Evolutionary conservation across 2,113 vertebrate genomes (phyloP), one percentile per base, ranked within the genome.

Genomic region (Pelusios castaneus): DNA sequence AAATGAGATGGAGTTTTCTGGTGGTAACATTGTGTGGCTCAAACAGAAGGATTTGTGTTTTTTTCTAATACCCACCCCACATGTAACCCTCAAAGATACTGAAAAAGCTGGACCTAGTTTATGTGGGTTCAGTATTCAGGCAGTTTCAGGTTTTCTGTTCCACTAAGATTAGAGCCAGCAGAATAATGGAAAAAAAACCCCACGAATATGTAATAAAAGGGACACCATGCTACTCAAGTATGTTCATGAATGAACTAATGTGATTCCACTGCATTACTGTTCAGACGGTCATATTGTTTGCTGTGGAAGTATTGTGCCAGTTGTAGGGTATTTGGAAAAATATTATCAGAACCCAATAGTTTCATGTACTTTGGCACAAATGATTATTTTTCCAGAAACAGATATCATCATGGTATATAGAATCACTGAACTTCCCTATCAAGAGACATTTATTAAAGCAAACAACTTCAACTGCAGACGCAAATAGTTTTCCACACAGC

Each of bases 201-300:
- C 67, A 19, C 13, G 24, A 22, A 5, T 41, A 43, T 75, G 24
- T 75, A 75, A 41, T 5, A 75, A 25, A 43, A 58, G 29, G 14
- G 45, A 38, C 31, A 41, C 41, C 0, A 0, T 0, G 17, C 51
- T 52, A 0, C 17, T 43, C 0, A 2, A 4, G 51, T 67, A 88
- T n/a, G 2, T 52, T 31, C 73, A 49, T 22, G 38, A 10, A 67
- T 8, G 43, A 10, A 34, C 27, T 47, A 7, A 17, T 52, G 17
- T 45, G 5, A n/a, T 34, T 87, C 67, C 4, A 16, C 78, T 82
- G 3, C 70, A 13, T 45, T 76, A 51, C 51, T 41, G 38, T 24
- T 41, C 38, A 73, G 70, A 73, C 4, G 2, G 38, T 43, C 70
- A 6, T 8, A 34, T n/a, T n/a, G 54, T 55, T 87, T 8, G 12